Conservation (phyloP, 2,888 invertebrate genomes). For the Apamea anceps region DNA sequence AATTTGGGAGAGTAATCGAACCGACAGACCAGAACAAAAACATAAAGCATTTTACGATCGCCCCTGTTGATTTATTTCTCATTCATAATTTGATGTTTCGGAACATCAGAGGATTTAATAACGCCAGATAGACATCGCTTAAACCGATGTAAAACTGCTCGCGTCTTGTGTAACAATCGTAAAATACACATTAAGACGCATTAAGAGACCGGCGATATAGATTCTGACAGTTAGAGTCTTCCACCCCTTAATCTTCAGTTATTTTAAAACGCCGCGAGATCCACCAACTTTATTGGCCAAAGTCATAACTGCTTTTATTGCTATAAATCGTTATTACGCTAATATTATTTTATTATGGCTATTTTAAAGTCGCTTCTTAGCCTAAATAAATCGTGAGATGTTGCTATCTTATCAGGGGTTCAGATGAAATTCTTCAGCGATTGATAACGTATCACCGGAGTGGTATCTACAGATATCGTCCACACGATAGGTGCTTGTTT, state of each 20-base stretch:
- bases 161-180: conserved; percentile 89
- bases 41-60: conserved; percentile 89
- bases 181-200: conserved; percentile 90
- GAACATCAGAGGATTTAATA: conserved; percentile 89
- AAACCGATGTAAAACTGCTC: conserved; percentile 87
- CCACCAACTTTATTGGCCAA: conserved; percentile 86
- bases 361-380: conserved; percentile 79
- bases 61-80: conserved; percentile 88
- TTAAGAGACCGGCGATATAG: conserved; percentile 84
- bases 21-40: conserved; percentile 85
- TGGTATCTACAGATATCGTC: conserved; percentile 66
- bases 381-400: conserved; percentile 78
- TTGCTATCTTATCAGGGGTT: conserved; percentile 77
- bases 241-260: conserved; percentile 87
- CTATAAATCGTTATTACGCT: conserved; percentile 87
- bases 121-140: conserved; percentile 88
- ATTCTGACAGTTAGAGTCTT: conserved; percentile 82
- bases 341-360: conserved; percentile 86
- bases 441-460: conserved; percentile 70
- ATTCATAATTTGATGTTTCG: conserved; percentile 90
- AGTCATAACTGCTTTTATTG: conserved; percentile 88
- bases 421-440: conserved; percentile 75
- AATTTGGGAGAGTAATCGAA: conserved; percentile 85
- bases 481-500: conserved; percentile 66
- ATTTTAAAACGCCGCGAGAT: conserved; percentile 87